Evolutionary conservation across 2,797 vertebrate genomes (phyloP), one percentile per base, ranked within the genome.

Genomic region (Periophthalmus magnuspinnatus): DNA sequence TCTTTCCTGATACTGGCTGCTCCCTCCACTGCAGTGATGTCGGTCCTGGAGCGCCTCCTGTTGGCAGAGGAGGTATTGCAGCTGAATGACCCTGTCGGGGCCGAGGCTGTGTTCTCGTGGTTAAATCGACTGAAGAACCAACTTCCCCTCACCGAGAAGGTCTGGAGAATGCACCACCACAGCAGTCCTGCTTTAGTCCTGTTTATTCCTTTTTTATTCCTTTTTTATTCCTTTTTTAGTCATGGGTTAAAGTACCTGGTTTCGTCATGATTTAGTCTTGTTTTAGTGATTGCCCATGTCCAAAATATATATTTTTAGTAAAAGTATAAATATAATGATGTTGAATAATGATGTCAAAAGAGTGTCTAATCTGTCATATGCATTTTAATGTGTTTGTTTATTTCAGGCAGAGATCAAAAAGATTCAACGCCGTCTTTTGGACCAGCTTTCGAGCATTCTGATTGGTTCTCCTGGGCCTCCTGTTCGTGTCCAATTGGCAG

Each of bases 381-480:
- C 28, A 28, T 28, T 50, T 50, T 19, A 16, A 24, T 57, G 28
- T 59, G 28, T 57, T 19, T 33, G 19, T 56, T 24, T 3, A 5
- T 41, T 45, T 45, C 6, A 63, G 61, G 38, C 38, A 0, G 61
- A 63, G 21, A 13, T 63, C 21, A 63, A 28, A 38, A 93, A 94
- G 85, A 96, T 95, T 67, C 97, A 98, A 91, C 95, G 91, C 78
- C 91, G 88, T 21, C 88, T 98, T 61, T 90, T 94, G 56, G 95
- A 96, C 16, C 96, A 98, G 78, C 89, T 98, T 72, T 92, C 88
- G 0, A 84, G 70, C 59, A 81, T 98, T 82, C 90, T 98, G 88
- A 94, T 87, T 55, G 93, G 90, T 70, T 95, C 96, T n/a, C 96
- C 95, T 0, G 96, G 96, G n/a, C 95, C 96, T 28, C 95, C 96